Evolutionary conservation across 2,113 vertebrate genomes (phyloP), one percentile per base, ranked within the genome.

Genomic region (Sphyrna mokarran): DNA sequence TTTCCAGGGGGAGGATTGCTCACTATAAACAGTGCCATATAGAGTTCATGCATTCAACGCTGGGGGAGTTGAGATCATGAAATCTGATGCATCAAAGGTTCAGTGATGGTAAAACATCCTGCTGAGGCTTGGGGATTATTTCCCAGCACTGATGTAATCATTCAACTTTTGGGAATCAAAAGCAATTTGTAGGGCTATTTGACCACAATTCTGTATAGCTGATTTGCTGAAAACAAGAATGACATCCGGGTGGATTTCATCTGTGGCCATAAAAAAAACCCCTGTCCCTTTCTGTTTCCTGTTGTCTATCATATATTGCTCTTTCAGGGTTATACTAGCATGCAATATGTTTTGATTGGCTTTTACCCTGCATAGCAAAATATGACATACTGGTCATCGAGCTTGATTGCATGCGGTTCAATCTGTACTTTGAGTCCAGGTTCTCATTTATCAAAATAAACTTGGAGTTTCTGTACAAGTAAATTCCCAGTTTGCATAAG

Each of bases 291-390:
- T 93, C 90, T 23, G 22, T 68, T 93, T 93, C 90, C 90, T 66
- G 90, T 16, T 68, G 20, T 61, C 90, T 93, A 18, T 66, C 58
- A 23, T 61, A 37, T 37, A 58, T 93, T 93, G 58, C 33, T 37
- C 22, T 68, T 93, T 13, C 3, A 93, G 58, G 16, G 33, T 37
- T 33, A 33, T 58, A 93, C 3, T 66, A 37, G 90, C 63, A 37
- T n/a, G 61, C 87, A 90, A 14, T 85, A 90, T 68, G n/a, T 66
- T 93, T 93, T 93, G 6, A 16, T 93, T 93, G 90, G 90, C 90
- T 63, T 93, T 16, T 18, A 66, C 61, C 90, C 90, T 68, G 29
- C 58, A 22, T n/a, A 66, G 63, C 58, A 66, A 93, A 93, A 68
- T 66, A 68, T 93, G 61, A 93, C 63, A 66, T 14, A 37, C 33